A percentile compares a stretch with the other conserved stretches of the same genome.
Conservation (phyloP, 2,113 vertebrate species). For the Rhynchomys soricoides region DNA sequence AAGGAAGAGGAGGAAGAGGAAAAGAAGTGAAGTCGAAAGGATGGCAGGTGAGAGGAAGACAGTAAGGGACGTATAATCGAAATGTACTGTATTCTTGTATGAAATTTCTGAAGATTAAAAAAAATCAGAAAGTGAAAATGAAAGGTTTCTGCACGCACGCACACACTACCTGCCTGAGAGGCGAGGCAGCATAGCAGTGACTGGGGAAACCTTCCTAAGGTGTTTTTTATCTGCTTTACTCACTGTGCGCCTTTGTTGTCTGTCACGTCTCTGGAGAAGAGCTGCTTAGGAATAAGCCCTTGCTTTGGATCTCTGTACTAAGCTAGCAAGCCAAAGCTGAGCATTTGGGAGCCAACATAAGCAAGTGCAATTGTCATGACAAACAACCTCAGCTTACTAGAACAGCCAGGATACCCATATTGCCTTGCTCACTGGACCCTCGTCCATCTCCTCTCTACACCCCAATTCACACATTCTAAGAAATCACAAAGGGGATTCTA, state of each 20-base stretch:
- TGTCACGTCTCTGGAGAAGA: neutral
- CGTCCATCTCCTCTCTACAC: neutral
- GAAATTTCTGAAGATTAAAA: neutral
- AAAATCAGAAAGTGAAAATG: neutral
- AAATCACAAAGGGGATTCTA: neutral
- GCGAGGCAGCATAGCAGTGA: neutral
- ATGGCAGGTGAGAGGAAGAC: neutral
- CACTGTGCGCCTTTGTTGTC: neutral
- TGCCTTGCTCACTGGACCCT: neutral
- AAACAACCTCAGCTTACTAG: neutral
- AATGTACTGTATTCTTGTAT: neutral
- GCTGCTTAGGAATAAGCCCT: neutral
- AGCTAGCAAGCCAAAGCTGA: neutral
- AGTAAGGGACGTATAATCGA: neutral
- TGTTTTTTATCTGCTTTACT: neutral
- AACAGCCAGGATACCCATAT: neutral
- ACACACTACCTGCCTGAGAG: neutral
- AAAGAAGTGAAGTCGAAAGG: neutral
- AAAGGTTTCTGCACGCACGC: neutral
- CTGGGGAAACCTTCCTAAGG: neutral
- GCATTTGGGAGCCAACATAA: neutral
- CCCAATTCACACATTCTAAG: neutral
- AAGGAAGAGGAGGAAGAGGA: neutral
- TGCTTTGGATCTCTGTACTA: neutral
- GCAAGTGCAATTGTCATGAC: neutral